Evolutionary conservation across 1,140 invertebrate genomes (phyloP), one percentile per base, ranked within the genome.

Genomic region (Steinernema feltiae): DNA sequence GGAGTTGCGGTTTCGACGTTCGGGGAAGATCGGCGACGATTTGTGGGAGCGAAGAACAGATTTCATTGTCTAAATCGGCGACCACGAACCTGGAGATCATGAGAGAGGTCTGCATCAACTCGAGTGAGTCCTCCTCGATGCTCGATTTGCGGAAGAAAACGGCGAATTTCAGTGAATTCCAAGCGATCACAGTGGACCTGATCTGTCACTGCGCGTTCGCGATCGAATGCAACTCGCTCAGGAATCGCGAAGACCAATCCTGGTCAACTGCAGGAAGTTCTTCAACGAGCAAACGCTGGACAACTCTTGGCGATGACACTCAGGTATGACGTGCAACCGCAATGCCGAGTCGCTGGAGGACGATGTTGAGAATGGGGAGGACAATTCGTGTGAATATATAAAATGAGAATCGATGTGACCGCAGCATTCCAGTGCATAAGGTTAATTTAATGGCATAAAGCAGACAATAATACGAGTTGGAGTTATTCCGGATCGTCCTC

Each of bases 191-290:
- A 17, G 27, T 79, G 0, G 78, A 79, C 41, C 76, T 79, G 1
- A 79, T 79, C 41, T 76, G 78, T 48, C 72, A 79, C 31, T 79
- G 78, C 70, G 78, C 78, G 15, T 79, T 79, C 41, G 78, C 78
- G 24, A 74, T 79, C 35, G 76, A 79, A 7, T 74, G 48, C 30
- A 79, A 79, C 29, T 79, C 76, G 30, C 76, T 78, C 15, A 31
- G 71, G 21, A 71, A 79, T 41, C 76, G 77, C 24, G 70, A 77
- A 71, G 75, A 78, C 53, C 53, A 15, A 21, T 63, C 24, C 53
- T 63, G 24, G 53, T 63, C 15, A 63, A 63, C 53, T 63, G 53
- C 53, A 12, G 53, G 53, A 63, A 63, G 53, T 63, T 63, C 53
- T 63, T 63, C 53, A 63, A 63, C 24, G 53, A 63, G 53, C 53